These are phyloP conservation scores for Mesembrinibis cayennensis DNA, from an alignment of 2,113 vertebrate genomes.

Conservation along the genomic window DNA sequence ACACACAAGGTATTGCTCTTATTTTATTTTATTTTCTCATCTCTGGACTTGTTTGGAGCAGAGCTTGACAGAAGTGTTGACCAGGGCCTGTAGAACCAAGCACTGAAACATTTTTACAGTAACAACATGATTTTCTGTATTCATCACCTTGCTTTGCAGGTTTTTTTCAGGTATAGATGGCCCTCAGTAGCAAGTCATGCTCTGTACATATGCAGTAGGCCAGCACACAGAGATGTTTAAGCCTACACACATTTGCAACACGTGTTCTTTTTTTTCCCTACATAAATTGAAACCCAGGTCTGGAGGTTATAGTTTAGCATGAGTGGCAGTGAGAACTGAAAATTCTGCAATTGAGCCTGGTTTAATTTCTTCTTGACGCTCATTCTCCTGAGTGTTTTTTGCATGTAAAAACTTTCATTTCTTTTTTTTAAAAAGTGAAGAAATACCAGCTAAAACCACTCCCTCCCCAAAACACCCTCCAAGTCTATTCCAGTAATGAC, in stretches of 20 bases:
- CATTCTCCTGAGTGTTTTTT: not conserved
- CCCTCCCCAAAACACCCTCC: not conserved
- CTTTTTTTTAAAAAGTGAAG: not conserved
- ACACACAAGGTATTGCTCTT: not conserved
- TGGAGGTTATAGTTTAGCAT: not conserved
- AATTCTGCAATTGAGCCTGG: not conserved
- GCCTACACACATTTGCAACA: not conserved
- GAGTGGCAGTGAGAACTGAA: not conserved
- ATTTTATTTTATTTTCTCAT: not conserved
- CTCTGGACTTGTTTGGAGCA: not conserved
- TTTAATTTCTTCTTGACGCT: not conserved
- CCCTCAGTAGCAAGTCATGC: not conserved
- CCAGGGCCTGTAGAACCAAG: not conserved
- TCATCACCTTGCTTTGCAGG: not conserved
- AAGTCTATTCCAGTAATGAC: not conserved
- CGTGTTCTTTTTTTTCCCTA: not conserved
- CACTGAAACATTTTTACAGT: not conserved
- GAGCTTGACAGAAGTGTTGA: not conserved
- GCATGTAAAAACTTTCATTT: not conserved
- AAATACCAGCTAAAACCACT: not conserved
- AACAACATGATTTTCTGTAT: not conserved
- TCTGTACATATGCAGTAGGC: rapidly evolving
- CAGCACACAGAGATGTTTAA: not conserved
- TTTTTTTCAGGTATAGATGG: not conserved
- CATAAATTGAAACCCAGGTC: not conserved